Conservation (phyloP, 2,888 invertebrate species). For the Gymnocheta viridis region DNA sequence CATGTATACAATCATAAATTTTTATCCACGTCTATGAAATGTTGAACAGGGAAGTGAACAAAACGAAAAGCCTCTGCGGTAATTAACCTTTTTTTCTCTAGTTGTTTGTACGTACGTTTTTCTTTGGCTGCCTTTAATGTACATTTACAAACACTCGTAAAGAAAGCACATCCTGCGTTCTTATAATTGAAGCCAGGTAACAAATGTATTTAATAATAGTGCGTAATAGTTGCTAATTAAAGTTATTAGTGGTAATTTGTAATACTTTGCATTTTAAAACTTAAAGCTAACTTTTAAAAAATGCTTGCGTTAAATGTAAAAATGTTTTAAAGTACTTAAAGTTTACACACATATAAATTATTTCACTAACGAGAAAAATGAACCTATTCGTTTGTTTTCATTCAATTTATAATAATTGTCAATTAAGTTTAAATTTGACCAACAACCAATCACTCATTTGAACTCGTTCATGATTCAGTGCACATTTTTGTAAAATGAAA, state of each 20-base stretch:
- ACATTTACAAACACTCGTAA: too few relatives aligned
- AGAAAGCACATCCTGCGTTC: not conserved
- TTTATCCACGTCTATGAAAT: not conserved
- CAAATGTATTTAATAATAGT: not conserved
- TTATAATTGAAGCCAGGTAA: not conserved
- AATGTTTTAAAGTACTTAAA: too few relatives aligned
- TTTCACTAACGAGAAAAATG: not conserved
- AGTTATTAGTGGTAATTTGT: not conserved
- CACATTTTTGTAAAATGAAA: not conserved
- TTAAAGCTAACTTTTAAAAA: not conserved
- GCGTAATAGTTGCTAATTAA: not conserved
- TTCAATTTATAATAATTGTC: not conserved
- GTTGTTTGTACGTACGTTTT: not conserved
- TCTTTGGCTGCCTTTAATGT: not conserved
- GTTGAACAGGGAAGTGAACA: not conserved
- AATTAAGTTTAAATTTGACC: not conserved
- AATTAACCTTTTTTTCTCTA: constrained; percentile 19
- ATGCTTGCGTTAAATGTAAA: too few relatives aligned
- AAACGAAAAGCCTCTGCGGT: constrained; percentile 6
- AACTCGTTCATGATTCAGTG: not conserved
- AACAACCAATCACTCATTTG: not conserved
- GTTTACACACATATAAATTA: too few relatives aligned
- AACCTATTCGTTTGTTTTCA: not conserved
- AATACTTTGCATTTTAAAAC: not conserved
- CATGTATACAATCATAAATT: not conserved